Conservation (phyloP, 2,888 invertebrate species). For the Rambutsinella grinnellia region DNA sequence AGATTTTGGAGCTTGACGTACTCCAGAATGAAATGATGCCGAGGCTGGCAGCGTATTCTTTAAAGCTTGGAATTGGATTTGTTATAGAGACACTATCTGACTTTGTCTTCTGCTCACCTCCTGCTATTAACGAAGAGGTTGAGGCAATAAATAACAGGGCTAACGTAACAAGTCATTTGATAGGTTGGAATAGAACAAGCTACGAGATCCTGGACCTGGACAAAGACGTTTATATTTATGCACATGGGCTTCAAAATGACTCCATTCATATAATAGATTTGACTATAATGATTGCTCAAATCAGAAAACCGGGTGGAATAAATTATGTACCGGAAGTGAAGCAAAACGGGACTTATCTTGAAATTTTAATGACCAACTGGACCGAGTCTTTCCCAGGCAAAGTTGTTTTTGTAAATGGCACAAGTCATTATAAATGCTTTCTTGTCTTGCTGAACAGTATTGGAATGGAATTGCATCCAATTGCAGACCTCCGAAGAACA, state of each 20-base stretch:
- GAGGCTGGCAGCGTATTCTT: too few relatives aligned
- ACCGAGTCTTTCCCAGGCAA: not conserved
- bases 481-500: not conserved
- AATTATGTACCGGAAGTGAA: too few relatives aligned
- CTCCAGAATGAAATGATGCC: constrained; percentile 1
- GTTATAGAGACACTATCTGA: constrained; percentile 8
- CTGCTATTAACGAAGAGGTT: constrained; percentile 16
- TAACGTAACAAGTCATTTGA: too few relatives aligned
- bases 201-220: constrained; percentile 16
- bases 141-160: too few relatives aligned
- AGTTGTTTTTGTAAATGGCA: not conserved
- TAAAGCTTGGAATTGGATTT: too few relatives aligned
- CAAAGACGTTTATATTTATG: constrained; percentile 29
- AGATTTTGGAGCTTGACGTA: not conserved
- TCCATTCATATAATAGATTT: too few relatives aligned
- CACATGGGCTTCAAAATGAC: too few relatives aligned
- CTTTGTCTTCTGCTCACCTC: constrained; percentile 4
- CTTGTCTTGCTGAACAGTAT: constrained; percentile 5
- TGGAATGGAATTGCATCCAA: constrained; percentile 15
- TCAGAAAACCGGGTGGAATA: not conserved
- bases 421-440: not conserved
- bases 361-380: too few relatives aligned
- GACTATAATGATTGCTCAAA: not conserved
- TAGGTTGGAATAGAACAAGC: too few relatives aligned
- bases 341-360: too few relatives aligned